A percentile compares a stretch with the other conserved stretches of the same genome.
Conservation (phyloP, 2,888 invertebrate genomes). For the Lepas anatifera region DNA sequence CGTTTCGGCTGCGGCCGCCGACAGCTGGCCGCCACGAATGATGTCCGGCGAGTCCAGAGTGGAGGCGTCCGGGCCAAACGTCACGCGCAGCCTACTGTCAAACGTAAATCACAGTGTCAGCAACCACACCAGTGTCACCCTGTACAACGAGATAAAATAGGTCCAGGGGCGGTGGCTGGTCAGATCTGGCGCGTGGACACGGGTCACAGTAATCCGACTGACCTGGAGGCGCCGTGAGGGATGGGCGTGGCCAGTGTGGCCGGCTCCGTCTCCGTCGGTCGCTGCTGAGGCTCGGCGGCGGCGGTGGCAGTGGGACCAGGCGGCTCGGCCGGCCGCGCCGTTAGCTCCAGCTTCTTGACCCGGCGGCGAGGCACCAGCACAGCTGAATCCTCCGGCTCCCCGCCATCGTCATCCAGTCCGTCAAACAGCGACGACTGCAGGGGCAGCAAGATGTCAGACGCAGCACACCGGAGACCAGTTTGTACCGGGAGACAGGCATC, state of each 20-base stretch:
- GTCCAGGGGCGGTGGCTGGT: too few species aligned
- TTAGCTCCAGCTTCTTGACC: slow-evolving; percentile 60
- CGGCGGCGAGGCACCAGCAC: slow-evolving; percentile 38
- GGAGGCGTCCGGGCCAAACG: neutral
- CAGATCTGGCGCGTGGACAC: neutral
- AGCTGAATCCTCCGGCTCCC: slow-evolving; percentile 29
- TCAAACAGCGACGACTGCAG: slow-evolving; percentile 54
- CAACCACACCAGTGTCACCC: too few species aligned
- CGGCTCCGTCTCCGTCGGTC: neutral
- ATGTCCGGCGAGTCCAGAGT: slow-evolving; percentile 12
- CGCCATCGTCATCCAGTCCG: slow-evolving; percentile 67
- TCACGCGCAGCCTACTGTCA: neutral
- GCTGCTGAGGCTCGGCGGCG: slow-evolving; percentile 13
- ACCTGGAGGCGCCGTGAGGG: slow-evolving; percentile 15
- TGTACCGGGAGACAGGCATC: too few species aligned
- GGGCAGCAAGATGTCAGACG: neutral
- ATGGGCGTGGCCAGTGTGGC: slow-evolving; percentile 9
- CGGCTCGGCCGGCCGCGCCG: slow-evolving; percentile 31
- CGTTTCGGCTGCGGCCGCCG: neutral
- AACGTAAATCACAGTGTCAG: too few species aligned
- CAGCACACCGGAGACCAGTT: neutral
- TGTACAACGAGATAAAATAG: too few species aligned
- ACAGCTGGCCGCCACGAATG: neutral
- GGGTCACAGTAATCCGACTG: neutral
- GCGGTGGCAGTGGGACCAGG: slow-evolving; percentile 11